These are phyloP conservation scores for Balaeniceps rex DNA, from an alignment of 2,113 vertebrate species.

Conservation along the genomic window DNA sequence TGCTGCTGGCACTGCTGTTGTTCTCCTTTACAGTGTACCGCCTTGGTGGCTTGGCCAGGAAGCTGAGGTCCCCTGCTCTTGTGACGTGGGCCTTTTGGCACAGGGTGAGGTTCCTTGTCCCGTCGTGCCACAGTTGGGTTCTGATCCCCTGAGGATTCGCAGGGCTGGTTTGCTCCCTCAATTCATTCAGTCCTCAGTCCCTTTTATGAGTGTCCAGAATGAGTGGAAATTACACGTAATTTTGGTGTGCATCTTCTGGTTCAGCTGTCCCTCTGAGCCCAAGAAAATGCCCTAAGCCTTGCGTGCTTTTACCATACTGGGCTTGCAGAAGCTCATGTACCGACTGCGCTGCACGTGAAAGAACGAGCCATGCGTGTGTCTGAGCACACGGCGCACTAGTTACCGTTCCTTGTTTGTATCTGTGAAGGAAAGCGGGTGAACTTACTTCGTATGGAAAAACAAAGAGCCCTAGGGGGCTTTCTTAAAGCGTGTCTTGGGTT, in stretches of 20 bases:
- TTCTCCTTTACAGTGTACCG: accelerated
- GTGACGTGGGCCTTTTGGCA: accelerated
- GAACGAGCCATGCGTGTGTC: not conserved
- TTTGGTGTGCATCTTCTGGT: not conserved
- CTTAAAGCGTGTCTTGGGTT: not conserved
- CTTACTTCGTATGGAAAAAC: not conserved
- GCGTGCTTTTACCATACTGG: accelerated
- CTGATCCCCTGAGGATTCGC: not conserved
- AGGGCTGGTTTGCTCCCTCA: not conserved
- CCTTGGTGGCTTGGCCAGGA: not conserved
- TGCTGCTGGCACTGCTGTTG: not conserved
- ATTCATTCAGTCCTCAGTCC: not conserved
- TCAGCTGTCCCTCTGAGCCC: not conserved
- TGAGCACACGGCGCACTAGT: accelerated
- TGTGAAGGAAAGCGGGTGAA: not conserved
- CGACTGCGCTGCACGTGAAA: accelerated
- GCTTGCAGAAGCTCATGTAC: not conserved
- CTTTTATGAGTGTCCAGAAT: not conserved
- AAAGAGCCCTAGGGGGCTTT: not conserved
- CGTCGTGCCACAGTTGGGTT: accelerated
- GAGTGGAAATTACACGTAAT: accelerated
- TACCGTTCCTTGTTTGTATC: accelerated
- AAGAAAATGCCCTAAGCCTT: not conserved
- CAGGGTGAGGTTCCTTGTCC: not conserved
- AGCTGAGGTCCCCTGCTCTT: not conserved